phyloP scores from a whole-genome alignment of 1,140 invertebrate species.

The Melitaea cinxia region DNA sequence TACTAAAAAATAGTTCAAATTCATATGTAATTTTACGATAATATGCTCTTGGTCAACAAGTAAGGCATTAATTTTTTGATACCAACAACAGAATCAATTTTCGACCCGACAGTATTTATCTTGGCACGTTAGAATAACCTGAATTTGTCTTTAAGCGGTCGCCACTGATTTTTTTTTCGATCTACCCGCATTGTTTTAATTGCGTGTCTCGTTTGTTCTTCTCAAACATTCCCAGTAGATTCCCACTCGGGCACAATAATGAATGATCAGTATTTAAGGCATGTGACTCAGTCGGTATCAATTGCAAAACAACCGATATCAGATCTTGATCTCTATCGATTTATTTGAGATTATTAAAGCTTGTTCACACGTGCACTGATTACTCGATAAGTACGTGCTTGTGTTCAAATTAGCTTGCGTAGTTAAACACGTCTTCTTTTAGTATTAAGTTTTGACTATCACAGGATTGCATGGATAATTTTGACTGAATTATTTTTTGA shows the following conservation, averaged over 20 bases:
- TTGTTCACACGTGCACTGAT: background rate
- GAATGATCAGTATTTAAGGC: background rate
- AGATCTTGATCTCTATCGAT: background rate
- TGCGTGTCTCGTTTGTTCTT: background rate
- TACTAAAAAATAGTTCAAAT: background rate
- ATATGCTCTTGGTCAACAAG: background rate
- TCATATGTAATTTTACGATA: background rate
- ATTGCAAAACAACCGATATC: background rate
- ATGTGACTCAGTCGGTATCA: background rate
- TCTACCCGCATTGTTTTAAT: background rate
- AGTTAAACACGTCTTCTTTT: background rate
- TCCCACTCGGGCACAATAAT: background rate
- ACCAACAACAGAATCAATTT: background rate
- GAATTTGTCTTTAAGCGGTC: background rate
- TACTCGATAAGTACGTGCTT: too few species aligned
- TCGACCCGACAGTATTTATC: background rate
- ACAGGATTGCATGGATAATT: background rate
- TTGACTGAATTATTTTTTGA: too few species aligned
- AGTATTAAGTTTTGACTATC: background rate
- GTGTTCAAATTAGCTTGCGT: background rate
- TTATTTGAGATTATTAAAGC: background rate
- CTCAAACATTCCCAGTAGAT: background rate
- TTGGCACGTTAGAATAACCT: background rate
- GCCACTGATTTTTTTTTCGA: background rate
- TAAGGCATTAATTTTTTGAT: background rate